These are phyloP conservation scores for Caenorhabditis sp. DNA, from an alignment of 2,888 invertebrate species.

Conservation along the genomic window DNA sequence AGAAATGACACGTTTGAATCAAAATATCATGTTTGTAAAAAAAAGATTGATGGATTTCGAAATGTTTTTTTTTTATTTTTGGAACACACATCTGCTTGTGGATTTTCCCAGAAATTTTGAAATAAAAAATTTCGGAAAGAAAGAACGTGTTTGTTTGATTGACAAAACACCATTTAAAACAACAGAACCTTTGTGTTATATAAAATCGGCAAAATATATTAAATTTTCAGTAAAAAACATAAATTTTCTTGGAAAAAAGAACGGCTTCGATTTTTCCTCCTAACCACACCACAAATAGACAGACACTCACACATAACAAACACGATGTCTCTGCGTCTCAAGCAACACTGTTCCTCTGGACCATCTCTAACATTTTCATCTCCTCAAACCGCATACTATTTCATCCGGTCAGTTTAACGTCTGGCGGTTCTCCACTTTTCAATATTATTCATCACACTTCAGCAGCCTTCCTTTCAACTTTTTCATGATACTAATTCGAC, in stretches of 20 bases:
- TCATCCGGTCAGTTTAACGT: conserved; percentile 16
- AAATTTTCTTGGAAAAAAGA: not conserved
- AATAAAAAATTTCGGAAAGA: too few relatives aligned
- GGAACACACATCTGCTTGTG: too few relatives aligned
- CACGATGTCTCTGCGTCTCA: not conserved
- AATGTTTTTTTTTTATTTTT: too few relatives aligned
- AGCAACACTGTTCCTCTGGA: not conserved
- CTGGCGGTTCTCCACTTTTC: conserved; percentile 9
- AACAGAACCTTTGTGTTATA: too few relatives aligned
- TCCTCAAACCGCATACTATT: conserved; percentile 5
- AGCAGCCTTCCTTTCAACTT: not conserved
- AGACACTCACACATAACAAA: not conserved
- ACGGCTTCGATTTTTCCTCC: not conserved
- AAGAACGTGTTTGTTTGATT: too few relatives aligned
- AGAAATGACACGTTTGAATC: too few relatives aligned
- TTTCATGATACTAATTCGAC: not conserved
- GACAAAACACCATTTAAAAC: too few relatives aligned
- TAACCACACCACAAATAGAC: not conserved
- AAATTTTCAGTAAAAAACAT: too few relatives aligned
- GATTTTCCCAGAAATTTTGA: too few relatives aligned
- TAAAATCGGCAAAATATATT: too few relatives aligned
- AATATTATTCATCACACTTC: not conserved
- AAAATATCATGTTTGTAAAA: too few relatives aligned
- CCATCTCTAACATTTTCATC: not conserved
- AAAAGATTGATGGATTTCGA: too few relatives aligned